Evolutionary conservation across 2,797 vertebrate species (phyloP).

Genomic region (Microctenopoma lineatum): DNA sequence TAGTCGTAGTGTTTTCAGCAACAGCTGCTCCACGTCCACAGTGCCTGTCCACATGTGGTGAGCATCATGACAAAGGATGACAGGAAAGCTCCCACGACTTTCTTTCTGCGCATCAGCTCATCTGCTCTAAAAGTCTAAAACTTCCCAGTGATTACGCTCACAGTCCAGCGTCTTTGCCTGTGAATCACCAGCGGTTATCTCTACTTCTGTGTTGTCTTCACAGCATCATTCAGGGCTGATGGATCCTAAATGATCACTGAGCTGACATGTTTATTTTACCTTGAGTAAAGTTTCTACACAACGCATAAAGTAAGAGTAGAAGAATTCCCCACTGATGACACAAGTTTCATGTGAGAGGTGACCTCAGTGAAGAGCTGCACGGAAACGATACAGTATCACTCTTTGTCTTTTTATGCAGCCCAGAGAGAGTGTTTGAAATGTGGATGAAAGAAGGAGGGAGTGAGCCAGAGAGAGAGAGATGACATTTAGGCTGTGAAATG

Average conservation of each 20-base stretch:
- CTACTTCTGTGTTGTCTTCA: not conserved
- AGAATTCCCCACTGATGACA: constrained; percentile 44
- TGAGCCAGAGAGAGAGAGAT: constrained; percentile 25
- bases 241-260: constrained; percentile 24
- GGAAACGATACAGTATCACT: constrained; percentile 7
- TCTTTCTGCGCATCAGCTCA: not conserved
- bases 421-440: not conserved
- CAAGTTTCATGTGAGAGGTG: constrained; percentile 33
- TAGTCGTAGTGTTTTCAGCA: no score
- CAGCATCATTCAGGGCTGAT: constrained; percentile 8
- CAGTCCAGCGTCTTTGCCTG: not conserved
- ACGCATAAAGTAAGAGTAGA: not conserved
- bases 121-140: not conserved
- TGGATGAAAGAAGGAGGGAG: not conserved
- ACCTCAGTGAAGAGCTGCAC: constrained; percentile 24
- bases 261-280: not conserved
- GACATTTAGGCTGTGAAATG: constrained; percentile 63
- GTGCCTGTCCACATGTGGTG: not conserved
- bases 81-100: not conserved
- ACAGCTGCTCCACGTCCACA: no score
- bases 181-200: constrained; percentile 14
- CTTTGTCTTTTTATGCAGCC: constrained; percentile 6
- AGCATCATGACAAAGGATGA: not conserved
- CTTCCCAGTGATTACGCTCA: not conserved
- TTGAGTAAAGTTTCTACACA: constrained; percentile 12